phyloP scores from a whole-genome alignment of 2,113 vertebrate genomes.

The Struthio camelus region DNA sequence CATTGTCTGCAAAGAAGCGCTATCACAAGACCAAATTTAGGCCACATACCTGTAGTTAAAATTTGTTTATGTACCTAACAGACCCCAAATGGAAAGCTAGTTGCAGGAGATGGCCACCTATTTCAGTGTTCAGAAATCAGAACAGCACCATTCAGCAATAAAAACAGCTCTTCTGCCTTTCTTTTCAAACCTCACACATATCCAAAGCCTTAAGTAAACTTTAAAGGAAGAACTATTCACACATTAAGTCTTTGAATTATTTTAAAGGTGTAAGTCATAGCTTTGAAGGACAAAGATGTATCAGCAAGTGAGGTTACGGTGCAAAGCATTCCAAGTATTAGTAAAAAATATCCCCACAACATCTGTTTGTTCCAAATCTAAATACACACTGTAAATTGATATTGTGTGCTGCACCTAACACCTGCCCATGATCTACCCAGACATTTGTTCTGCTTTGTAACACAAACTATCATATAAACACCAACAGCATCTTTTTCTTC shows the following conservation, averaged over 20 bases:
- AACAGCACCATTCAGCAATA: background rate
- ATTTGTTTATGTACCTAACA: background rate
- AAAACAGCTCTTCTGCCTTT: background rate
- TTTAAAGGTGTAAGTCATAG: background rate
- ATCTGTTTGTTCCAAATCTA: background rate
- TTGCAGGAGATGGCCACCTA: background rate
- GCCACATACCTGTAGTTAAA: background rate
- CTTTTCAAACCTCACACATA: background rate
- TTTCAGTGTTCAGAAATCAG: background rate
- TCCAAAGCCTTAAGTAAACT: background rate
- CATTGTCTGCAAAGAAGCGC: background rate
- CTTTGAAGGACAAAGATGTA: background rate
- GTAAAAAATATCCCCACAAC: background rate
- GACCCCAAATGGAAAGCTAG: background rate
- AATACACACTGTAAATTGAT: background rate
- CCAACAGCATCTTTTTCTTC: background rate
- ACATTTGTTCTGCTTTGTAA: background rate
- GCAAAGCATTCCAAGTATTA: background rate
- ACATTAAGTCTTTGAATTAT: background rate
- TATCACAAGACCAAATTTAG: background rate
- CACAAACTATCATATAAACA: background rate
- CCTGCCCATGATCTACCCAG: background rate
- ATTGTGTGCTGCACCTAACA: background rate
- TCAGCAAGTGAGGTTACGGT: background rate
- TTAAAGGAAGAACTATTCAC: background rate